A percentile compares a stretch with the other conserved stretches of the same genome.
These are phyloP conservation scores for Volucella zonaria DNA, from an alignment of 2,888 invertebrate genomes.

Conservation along the genomic window DNA sequence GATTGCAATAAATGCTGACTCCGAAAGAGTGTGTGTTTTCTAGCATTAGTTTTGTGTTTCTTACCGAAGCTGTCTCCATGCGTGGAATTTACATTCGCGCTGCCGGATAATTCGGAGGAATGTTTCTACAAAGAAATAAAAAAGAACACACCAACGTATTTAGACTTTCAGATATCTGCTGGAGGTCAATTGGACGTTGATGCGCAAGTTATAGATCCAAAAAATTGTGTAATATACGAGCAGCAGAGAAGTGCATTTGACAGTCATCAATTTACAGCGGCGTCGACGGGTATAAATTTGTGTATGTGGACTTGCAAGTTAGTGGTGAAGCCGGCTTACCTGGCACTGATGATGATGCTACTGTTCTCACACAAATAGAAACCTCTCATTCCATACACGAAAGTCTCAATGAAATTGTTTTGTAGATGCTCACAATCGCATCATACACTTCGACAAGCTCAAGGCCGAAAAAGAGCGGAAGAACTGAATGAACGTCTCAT, in stretches of 20 bases:
- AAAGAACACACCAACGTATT: constrained; percentile 92
- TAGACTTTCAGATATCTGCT: constrained; percentile 99
- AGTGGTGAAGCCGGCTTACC: constrained; percentile 93
- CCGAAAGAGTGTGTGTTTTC: constrained; percentile 34
- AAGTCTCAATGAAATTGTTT: constrained; percentile 92
- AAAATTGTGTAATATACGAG: constrained; percentile 93
- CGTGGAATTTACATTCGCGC: constrained; percentile 97
- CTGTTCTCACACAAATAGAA: constrained; percentile 98
- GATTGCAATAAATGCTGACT: constrained; percentile 38
- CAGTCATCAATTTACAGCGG: constrained; percentile 92
- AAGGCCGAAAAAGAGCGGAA: constrained; percentile 96
- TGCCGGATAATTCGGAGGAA: constrained; percentile 98
- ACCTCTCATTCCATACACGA: constrained; percentile 95
- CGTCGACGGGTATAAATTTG: constrained; percentile 92
- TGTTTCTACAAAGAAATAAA: constrained; percentile 98
- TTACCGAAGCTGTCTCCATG: constrained; percentile 78
- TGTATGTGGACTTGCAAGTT: constrained; percentile 98
- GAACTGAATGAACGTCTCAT: constrained; percentile 97
- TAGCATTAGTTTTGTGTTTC: constrained; percentile 49
- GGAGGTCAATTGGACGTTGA: constrained; percentile 99
- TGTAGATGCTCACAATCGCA: constrained; percentile 98
- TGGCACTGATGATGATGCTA: constrained; percentile 93
- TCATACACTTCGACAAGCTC: constrained; percentile 96
- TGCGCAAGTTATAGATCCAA: constrained; percentile 93
- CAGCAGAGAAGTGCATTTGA: constrained; percentile 98